These are phyloP conservation scores for Aplocera efformata DNA, from an alignment of 2,888 invertebrate genomes.

Conservation along the genomic window DNA sequence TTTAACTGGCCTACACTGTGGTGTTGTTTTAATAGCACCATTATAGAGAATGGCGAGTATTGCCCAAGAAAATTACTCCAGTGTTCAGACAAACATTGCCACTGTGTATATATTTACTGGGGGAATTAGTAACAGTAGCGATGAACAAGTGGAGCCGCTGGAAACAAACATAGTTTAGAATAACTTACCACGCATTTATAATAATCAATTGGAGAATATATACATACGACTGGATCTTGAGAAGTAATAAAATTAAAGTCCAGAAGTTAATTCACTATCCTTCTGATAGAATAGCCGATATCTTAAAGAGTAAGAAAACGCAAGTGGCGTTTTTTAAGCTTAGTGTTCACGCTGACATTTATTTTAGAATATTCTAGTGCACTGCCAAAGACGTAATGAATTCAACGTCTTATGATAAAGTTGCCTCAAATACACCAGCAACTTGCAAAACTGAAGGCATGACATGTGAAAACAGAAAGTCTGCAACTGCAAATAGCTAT, in stretches of 20 bases:
- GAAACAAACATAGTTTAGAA: too few relatives aligned
- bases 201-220: background rate
- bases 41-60: slow-evolving; percentile 66
- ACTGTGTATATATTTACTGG: slow-evolving; percentile 45
- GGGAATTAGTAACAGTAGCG: slow-evolving; percentile 39
- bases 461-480: slow-evolving; percentile 69
- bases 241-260: slow-evolving; percentile 11
- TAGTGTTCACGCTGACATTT: too few relatives aligned
- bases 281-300: slow-evolving; percentile 23
- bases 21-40: slow-evolving; percentile 74
- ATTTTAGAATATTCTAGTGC: background rate
- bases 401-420: slow-evolving; percentile 24
- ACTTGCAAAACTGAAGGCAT: slow-evolving; percentile 51
- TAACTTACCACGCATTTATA: slow-evolving; percentile 19
- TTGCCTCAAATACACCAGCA: slow-evolving; percentile 25
- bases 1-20: slow-evolving; percentile 62
- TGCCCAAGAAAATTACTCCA: slow-evolving; percentile 68
- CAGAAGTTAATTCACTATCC: slow-evolving; percentile 21
- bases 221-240: slow-evolving; percentile 1
- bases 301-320: slow-evolving; percentile 25
- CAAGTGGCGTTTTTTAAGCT: too few relatives aligned
- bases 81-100: slow-evolving; percentile 52
- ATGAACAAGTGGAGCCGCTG: slow-evolving; percentile 24
- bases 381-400: slow-evolving; percentile 10
- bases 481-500: slow-evolving; percentile 66